Base-by-base conservation (phyloP, 2,888 invertebrate species). In the Hypselothyrea guttata region DNA sequence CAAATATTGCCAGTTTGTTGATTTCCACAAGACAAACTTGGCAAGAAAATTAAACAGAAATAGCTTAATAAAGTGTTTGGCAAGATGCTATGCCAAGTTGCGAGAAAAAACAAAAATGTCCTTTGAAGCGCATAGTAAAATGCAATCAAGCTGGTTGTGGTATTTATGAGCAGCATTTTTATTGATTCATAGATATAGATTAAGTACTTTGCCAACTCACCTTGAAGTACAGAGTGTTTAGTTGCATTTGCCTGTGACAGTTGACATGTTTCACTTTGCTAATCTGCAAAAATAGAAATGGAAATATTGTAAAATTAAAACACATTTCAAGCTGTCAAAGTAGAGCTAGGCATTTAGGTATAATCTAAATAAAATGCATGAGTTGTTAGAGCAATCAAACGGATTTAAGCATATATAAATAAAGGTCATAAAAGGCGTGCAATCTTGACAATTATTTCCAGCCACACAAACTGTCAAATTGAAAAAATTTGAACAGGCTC, bases 271-370 rank as follows among this genome's bases (percentile, higher is more conserved):
- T 45, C 54, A 41, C 46, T 35, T 49, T 37, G 30, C 4, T 45
- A 44, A 58, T 30, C 74, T 81, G 74, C 27, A 83, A 75, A 75
- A 67, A 75, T 7, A 82, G 58, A 35, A 60, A 38, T 45, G 37
- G 12, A 48, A 49, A 53, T 27, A 46, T 37, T 7, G 16, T n/a
- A 38, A 55, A 60, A 81, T 76, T 67, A 73, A 81, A 59, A 64
- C 9, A 9, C 15, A 42, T 71, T 66, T 52, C 11, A 16, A 44
- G 42, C 35, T 57, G 41, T 41, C 15, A 22, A 48, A 11, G 8
- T 38, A 13, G 18, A n/a, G 53, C 22, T 34, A n/a, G n/a, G n/a
- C 22, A 40, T 57, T 51, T 33, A 54, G 8, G 7, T 15, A 22
- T 30, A 31, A 53, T 35, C 15, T 35, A 22, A 58, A 60, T 38